Conservation (phyloP, 2,113 vertebrate genomes). For the Galeopterus variegatus region DNA sequence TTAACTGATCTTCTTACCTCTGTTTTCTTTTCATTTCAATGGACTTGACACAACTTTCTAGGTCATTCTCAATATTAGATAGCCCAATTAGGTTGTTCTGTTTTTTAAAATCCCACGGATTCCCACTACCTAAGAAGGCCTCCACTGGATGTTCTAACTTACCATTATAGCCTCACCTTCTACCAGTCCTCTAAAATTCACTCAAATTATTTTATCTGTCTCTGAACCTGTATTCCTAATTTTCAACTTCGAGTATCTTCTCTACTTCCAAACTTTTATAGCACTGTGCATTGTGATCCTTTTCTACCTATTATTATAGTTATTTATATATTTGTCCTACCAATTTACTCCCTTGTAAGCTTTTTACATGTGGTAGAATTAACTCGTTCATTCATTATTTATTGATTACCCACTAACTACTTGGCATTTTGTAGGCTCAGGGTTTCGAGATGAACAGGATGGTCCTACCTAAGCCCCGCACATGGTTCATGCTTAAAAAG, state of each 20-base stretch:
- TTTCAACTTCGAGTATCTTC: not conserved
- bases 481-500: not conserved
- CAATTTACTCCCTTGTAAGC: not conserved
- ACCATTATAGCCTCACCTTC: not conserved
- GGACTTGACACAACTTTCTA: not conserved
- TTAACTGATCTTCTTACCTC: not conserved
- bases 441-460: not conserved
- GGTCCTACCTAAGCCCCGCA: not conserved
- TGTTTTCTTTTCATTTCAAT: constrained; percentile 31
- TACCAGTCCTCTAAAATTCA: not conserved
- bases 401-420: not conserved
- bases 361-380: constrained; percentile 22
- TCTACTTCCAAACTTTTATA: constrained; percentile 1
- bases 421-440: not conserved
- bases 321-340: not conserved
- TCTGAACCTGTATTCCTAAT: not conserved
- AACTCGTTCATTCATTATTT: not conserved
- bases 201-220: not conserved
- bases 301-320: not conserved
- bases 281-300: not conserved
- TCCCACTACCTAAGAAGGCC: not conserved
- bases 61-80: constrained; percentile 37
- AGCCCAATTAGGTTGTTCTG: not conserved
- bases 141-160: not conserved
- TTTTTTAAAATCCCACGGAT: not conserved